Conservation (phyloP, 2,888 invertebrate genomes). For the Platerodrilus igneus region DNA sequence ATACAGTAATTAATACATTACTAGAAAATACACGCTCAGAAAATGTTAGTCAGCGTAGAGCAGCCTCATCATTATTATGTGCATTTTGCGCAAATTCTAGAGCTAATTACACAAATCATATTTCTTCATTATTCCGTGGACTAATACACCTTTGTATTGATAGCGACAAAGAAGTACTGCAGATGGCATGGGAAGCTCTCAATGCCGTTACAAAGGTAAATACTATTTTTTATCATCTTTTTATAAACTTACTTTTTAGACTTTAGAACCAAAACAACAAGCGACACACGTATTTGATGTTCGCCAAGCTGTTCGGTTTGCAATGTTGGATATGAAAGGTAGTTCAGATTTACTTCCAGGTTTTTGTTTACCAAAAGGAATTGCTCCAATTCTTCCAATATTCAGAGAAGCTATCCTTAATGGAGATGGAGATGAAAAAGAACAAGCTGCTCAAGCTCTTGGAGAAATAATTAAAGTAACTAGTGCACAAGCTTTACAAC, state of each 20-base stretch:
- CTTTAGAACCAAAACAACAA: constrained; percentile 78
- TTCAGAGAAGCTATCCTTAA: constrained; percentile 95
- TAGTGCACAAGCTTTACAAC: constrained; percentile 81
- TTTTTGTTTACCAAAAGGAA: constrained; percentile 86
- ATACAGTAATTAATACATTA: constrained; percentile 82
- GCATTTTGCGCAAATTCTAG: constrained; percentile 87
- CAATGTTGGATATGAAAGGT: constrained; percentile 77
- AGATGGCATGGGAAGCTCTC: constrained; percentile 88
- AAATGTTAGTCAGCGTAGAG: constrained; percentile 62
- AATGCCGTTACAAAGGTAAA: constrained; percentile 76
- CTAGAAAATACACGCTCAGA: constrained; percentile 69
- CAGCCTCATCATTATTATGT: constrained; percentile 81
- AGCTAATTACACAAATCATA: constrained; percentile 81
- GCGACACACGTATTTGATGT: constrained; percentile 84
- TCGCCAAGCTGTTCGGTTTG: constrained; percentile 87
- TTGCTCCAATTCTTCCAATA: constrained; percentile 88
- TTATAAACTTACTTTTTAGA: constrained; percentile 51
- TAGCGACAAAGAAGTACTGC: constrained; percentile 71
- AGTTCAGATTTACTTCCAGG: constrained; percentile 74
- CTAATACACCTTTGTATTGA: constrained; percentile 82
- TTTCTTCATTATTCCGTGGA: constrained; percentile 82
- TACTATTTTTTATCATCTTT: not conserved
- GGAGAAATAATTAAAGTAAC: constrained; percentile 76
- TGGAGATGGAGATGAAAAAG: constrained; percentile 93
- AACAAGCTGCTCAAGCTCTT: constrained; percentile 88